Evolutionary conservation across 2,888 invertebrate genomes (phyloP), one percentile per base, ranked within the genome.

Genomic region (Noctua comes): DNA sequence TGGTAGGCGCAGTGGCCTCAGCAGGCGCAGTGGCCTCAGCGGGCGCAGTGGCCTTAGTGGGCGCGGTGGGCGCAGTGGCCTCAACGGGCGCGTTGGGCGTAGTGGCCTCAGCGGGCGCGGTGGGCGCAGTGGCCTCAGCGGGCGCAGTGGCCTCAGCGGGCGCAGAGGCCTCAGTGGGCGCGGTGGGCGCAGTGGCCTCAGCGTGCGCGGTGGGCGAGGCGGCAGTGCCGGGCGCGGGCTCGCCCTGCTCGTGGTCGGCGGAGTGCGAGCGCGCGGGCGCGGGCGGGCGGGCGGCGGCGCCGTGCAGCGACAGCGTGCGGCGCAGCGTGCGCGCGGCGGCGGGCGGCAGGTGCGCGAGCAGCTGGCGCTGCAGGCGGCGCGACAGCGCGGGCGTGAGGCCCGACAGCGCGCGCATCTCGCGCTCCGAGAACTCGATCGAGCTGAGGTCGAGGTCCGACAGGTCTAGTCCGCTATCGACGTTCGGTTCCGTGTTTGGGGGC

Each of bases 381-480:
- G 98, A 98, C 89, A 98, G 96, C 86, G 97, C 98, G 54, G 98
- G 98, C 88, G 98, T 98, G 87, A 98, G 97, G 88, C 97, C 98
- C 43, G 98, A 98, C 87, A 98, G 95, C 84, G 98, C 94, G 91
- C 97, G 97, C 91, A 98, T 96, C 96, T 98, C 98, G 91, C 97
- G 97, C 94, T 98, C 98, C 87, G 97, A 97, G 82, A 98, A 95
- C 93, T 97, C 97, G 90, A 98, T 97, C 89, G 97, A 97, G 91
- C 97, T 97, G 90, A 98, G 95, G 95, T 98, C 98, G 93, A 98
- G 96, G 93, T 97, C 97, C 71, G 97, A 97, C 91, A 97, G 94
- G 91, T 97, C 97, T 84, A 97, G 92, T 89, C 92, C 95, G 91
- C 89, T 91, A 81, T 93, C 94, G 82, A 90, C 92, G 88, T 89